A percentile compares a stretch with the other conserved stretches of the same genome.
Evolutionary conservation across 2,113 vertebrate species (phyloP).

Genomic region (Mus pahari): DNA sequence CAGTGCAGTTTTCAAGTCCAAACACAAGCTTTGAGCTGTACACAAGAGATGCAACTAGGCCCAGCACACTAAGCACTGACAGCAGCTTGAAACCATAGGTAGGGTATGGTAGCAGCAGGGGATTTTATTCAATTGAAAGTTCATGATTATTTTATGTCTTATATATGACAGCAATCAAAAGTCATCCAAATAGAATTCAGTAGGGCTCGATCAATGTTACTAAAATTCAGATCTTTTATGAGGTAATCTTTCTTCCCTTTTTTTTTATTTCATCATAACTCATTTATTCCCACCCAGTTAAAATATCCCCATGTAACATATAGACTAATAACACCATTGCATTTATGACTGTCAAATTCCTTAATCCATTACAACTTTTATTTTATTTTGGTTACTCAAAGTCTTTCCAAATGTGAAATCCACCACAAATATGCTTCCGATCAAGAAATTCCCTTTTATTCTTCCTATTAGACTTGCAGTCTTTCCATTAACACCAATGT

Average conservation of each 20-base stretch:
- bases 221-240: background rate
- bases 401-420: background rate
- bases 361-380: background rate
- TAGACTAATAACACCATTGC: background rate
- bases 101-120: background rate
- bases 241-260: background rate
- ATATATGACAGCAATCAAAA: background rate
- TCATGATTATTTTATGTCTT: background rate
- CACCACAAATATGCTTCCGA: background rate
- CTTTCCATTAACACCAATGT: background rate
- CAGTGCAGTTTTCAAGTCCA: background rate
- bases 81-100: background rate
- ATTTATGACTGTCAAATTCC: background rate
- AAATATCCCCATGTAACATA: background rate
- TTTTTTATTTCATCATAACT: background rate
- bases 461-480: background rate
- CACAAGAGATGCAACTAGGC: background rate
- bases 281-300: background rate
- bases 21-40: background rate
- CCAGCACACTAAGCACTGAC: background rate
- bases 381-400: background rate
- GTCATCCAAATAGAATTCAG: background rate
- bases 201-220: background rate
- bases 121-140: conserved; percentile 3
- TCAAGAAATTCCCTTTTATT: background rate